Evolutionary conservation across 37 sponge, comb jelly and placozoan species (phyloP), one percentile per base, ranked within the genome.

Genomic region (Aphrocallistes beatrix): DNA sequence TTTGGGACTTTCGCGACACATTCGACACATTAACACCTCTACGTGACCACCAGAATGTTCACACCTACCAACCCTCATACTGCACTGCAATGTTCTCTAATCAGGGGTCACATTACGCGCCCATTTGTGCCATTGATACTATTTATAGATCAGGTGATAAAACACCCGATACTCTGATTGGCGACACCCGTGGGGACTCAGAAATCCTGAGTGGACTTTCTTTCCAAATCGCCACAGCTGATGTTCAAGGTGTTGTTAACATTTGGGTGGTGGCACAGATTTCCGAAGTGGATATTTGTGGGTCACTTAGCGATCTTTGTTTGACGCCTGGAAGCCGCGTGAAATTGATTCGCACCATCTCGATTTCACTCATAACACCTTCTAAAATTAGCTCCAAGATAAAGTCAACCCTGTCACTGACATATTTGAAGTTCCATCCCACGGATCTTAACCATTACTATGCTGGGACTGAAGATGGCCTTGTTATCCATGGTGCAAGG

Each of bases 1-100:
- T 60, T 28, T 60, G 75, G 75, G 75, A 60, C n/a, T 60, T 60
- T 28, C 75, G 75, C 75, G 75, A 60, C 75, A 60, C 75, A 60
- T 32, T 60, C n/a, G 75, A 60, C 75, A 3, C 75, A 3, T 28
- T 60, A 30, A 60, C 17, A 60, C 75, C 75, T 19, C 34, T 30
- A 28, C 21, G 3, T 21, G 34, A 32, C 3, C 32, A 60, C 6
- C 1, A 60, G 25, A 30, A 30, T 19, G 10, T 19, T 28, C 8
- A 28, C 3, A 60, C 75, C 10, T 6, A 30, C 8, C 75, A 19
- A 3, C 32, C 75, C n/a, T 60, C 75, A 60, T 60, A 19, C 21
- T 60, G 28, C 17, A 60, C 75, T 60, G 75, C 75, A 3, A 60
- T 60, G 75, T 28, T 60, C n/a, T 60, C 75, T 28, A 60, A 19